These are phyloP conservation scores for Ptilorrhoa leucosticta DNA, from an alignment of 2,113 vertebrate species.

Conservation along the genomic window DNA sequence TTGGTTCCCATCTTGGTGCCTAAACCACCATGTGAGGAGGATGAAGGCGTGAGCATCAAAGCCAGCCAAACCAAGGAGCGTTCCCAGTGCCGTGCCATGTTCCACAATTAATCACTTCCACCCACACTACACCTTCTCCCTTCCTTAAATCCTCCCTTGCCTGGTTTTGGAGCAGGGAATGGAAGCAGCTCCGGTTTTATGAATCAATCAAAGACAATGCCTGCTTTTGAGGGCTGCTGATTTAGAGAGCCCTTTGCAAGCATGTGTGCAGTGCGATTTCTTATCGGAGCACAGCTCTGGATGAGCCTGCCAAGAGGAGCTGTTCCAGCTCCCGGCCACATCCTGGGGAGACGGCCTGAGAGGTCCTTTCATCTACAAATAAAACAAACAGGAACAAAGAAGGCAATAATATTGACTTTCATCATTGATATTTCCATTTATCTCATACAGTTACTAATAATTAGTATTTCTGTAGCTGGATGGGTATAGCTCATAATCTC, in stretches of 20 bases:
- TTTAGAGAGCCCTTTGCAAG: constrained; percentile 44
- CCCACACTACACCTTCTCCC: constrained; percentile 10
- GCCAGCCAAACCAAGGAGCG: neutral
- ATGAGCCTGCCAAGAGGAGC: constrained; percentile 24
- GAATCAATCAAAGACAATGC: constrained; percentile 58
- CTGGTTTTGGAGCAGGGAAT: neutral
- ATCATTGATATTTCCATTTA: constrained; percentile 63
- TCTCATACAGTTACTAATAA: constrained; percentile 45
- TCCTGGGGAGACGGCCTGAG: constrained; percentile 32
- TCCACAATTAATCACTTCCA: constrained; percentile 37
- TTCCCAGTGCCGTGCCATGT: neutral
- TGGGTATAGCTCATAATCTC: constrained; percentile 44
- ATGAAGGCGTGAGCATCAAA: neutral
- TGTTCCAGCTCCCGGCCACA: neutral
- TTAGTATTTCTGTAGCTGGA: constrained; percentile 57
- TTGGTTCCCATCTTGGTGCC: neutral
- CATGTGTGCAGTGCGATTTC: constrained; percentile 30
- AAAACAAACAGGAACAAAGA: constrained; percentile 62
- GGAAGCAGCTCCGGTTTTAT: constrained; percentile 43
- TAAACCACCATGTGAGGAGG: neutral
- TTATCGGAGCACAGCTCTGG: neutral
- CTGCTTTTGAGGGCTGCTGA: constrained; percentile 20
- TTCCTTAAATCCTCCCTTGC: neutral
- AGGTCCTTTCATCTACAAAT: constrained; percentile 58
- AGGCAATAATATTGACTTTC: constrained; percentile 59